Evolutionary conservation across 1,140 invertebrate genomes (phyloP).

Genomic region (Bombyx mori): DNA sequence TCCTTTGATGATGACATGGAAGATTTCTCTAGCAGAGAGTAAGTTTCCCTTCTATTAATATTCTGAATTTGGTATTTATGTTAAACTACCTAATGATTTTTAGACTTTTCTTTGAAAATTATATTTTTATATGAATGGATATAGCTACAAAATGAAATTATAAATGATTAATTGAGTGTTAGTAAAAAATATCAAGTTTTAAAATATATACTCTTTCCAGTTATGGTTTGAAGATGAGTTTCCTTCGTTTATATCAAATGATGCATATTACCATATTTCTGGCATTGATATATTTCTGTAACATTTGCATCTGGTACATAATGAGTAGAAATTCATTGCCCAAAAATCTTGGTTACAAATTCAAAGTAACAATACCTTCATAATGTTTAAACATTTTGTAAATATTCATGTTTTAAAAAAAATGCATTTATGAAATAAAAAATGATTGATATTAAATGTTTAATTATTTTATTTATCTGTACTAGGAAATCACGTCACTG

Average conservation of each 20-base stretch:
- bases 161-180: not conserved
- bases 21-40: constrained; percentile 52
- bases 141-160: not conserved
- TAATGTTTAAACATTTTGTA: constrained; percentile 3
- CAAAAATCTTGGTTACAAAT: constrained; percentile 35
- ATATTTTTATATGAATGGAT: not conserved
- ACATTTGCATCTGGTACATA: constrained; percentile 56
- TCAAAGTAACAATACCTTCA: constrained; percentile 35
- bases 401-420: not conserved
- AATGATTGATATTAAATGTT: not conserved
- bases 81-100: not conserved
- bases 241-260: constrained; percentile 48
- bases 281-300: constrained; percentile 54
- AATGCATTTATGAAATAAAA: not conserved
- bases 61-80: not conserved
- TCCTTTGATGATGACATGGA: constrained; percentile 40
- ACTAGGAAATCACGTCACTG: no score
- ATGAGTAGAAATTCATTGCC: constrained; percentile 46
- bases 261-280: constrained; percentile 60
- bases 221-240: constrained; percentile 48
- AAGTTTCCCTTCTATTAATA: constrained; percentile 23
- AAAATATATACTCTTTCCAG: constrained; percentile 29
- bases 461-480: not conserved
- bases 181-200: not conserved
- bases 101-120: not conserved